Base-by-base conservation (phyloP, 1,140 invertebrate genomes). In the Episyrphus balteatus region DNA sequence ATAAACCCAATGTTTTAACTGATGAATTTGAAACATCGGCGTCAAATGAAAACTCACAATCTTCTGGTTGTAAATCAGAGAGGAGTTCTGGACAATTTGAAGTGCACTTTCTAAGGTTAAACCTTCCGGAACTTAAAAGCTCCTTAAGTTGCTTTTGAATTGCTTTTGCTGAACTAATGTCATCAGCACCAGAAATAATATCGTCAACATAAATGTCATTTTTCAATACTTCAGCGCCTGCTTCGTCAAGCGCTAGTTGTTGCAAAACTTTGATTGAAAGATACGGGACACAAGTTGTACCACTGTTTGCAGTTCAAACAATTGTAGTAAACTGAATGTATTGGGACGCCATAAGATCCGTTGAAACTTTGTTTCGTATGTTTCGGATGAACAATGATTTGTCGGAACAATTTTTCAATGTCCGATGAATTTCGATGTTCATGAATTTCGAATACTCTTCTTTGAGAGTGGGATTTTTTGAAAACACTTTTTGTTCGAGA, bases 191-290 rank as follows among this genome's bases (percentile, higher is more conserved):
- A 44, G 56, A 47, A 1, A 68, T n/a, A 7, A 65, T 19, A 52
- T 71, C 69, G 54, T 73, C 68, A 14, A 72, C 64, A 47, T 67
- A 68, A 45, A 60, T 60, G 11, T 56, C 52, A 18, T 51, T 41
- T 18, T 54, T 31, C 19, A 59, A 17, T 12, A 51, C 51, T 15
- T 52, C 41, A 5, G 50, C 30, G 15, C 57, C 10, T 31, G 13
- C 7, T 37, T 32, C 38, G n/a, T 46, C 44, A 26, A 1, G 13
- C 5, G 44, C 44, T 11, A 42, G 14, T n/a, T 44, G 44, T 9
- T 30, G 43, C 13, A 50, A 13, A 2, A 44, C 39, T 30, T 38
- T 40, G 12, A 46, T 40, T 1, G 61, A 58, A 5, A 58, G 42
- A 48, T 48, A 61, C 3, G 61, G 53, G 10, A 54, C 54, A 26